Base-by-base conservation (phyloP, 2,888 invertebrate species). In the Sinotaia quadrata region DNA sequence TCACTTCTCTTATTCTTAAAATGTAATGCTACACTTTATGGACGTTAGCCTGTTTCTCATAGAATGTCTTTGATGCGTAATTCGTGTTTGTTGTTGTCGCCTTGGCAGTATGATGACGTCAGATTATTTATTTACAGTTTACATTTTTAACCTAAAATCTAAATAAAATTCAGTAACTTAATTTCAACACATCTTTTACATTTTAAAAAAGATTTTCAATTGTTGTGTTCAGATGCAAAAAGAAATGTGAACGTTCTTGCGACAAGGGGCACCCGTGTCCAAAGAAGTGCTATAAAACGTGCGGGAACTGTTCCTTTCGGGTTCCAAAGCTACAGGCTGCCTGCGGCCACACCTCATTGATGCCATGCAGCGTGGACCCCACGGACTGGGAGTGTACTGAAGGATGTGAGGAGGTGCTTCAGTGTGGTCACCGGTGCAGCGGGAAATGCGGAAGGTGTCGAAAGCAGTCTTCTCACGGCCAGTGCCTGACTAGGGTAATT, bases 401-500 rank as follows among this genome's bases (percentile, higher is more conserved):
- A 12, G 21, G 21, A 21, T 70, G 69, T 49, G 2, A 21, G 24
- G 29, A 18, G 7, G 18, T 61, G 7, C 49, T 66, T 33, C 33
- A 24, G 2, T 70, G 69, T 56, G 69, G 57, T 27, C 69, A 70
- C 34, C 29, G 4, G 2, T 70, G 69, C 27, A n/a, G 59, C 4
- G 66, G 69, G 1, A 52, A 54, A n/a, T 70, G 69, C 33, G 66
- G 66, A 24, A 7, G 36, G 15, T 70, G 69, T n/a, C 54, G 21
- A 27, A 61, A 21, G 37, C 34, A 27, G 18, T 18, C 24, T 3
- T 47, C 47, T 21, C 66, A 66, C 44, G 15, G 31, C 5, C 27
- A 44, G 5, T 68, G 68, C 41, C 12, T 34, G 24, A 5, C 27
- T 2, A 24, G n/a, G n/a, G 37, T 51, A 0, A n/a, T n/a, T n/a